Base-by-base conservation (phyloP, 1,140 invertebrate genomes). In the Drosophila suzukii region DNA sequence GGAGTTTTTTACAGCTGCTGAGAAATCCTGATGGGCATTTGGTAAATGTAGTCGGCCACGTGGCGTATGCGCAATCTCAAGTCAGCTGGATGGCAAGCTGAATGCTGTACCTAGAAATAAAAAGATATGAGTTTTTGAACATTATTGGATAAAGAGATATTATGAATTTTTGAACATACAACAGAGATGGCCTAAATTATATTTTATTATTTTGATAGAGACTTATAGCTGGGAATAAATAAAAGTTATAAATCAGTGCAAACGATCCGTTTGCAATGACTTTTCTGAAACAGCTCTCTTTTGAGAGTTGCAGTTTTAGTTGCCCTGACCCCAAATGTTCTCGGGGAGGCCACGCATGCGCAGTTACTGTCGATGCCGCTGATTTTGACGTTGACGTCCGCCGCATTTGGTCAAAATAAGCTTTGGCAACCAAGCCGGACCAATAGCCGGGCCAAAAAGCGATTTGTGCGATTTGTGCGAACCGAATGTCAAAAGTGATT, bases 401-500 rank as follows among this genome's bases (percentile, higher is more conserved):
- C 74, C 74, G 53, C 78, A 78, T 86, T 81, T 86, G 82, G 82
- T 66, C 78, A 86, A 86, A 75, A 66, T 65, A 32, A 63, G 44
- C 66, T 20, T 44, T 54, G 56, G 43, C 56, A 46, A 49, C 63
- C 65, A 39, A 46, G 63, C 63, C 67, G 27, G 27, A 27, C 44
- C 17, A 65, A 59, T 49, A 65, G 50, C 39, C 39, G 43, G 50
- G 50, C 65, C 46, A 61, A 81, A 81, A 50, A 50, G 47, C 75
- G 50, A 79, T 78, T 78, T 74, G 27, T 27, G 27, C 27, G 24
- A 36, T 60, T 20, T 68, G 54, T 61, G 56, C 57, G 55, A 57
- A 50, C 41, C 77, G 80, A 79, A 84, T 80, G 81, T 84, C 81
- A 84, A 81, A 84, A 84, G 76, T 84, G 81, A 84, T 86, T 85